A percentile compares a stretch with the other conserved stretches of the same genome.
These are phyloP conservation scores for Typhlomys cinereus DNA, from an alignment of 2,113 vertebrate genomes.

Conservation along the genomic window DNA sequence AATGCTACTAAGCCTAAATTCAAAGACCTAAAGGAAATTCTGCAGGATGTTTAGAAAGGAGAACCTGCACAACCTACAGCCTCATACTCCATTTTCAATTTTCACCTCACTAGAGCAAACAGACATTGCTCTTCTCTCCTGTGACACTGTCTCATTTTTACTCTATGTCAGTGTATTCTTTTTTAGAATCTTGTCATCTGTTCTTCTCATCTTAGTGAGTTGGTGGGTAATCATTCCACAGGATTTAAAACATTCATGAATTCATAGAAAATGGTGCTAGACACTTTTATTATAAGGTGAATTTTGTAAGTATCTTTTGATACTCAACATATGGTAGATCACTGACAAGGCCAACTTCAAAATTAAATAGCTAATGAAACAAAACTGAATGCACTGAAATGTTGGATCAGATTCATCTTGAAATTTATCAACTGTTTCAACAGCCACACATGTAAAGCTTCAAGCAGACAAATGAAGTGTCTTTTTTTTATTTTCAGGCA, in stretches of 20 bases:
- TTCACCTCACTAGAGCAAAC: neutral
- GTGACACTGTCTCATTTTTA: neutral
- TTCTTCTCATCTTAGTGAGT: neutral
- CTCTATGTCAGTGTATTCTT: neutral
- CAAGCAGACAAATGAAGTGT: constrained; percentile 64
- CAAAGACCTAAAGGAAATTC: neutral
- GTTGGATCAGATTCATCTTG: constrained; percentile 39
- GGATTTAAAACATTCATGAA: neutral
- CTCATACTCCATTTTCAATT: neutral
- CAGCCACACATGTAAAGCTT: constrained; percentile 37
- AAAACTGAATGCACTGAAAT: constrained; percentile 61
- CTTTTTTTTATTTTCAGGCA: constrained; percentile 49
- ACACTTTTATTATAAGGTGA: constrained; percentile 55
- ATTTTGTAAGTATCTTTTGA: constrained; percentile 21
- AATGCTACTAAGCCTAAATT: neutral
- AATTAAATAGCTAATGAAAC: constrained; percentile 71
- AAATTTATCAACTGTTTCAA: constrained; percentile 66
- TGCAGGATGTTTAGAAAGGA: neutral
- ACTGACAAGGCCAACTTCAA: constrained; percentile 49
- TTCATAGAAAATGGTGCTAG: neutral
- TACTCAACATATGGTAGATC: constrained; percentile 19
- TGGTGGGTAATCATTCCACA: neutral
- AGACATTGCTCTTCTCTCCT: neutral
- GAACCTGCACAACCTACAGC: neutral
- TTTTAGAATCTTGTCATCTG: neutral